These are phyloP conservation scores for Oligia strigilis DNA, from an alignment of 2,888 invertebrate genomes.

Conservation along the genomic window DNA sequence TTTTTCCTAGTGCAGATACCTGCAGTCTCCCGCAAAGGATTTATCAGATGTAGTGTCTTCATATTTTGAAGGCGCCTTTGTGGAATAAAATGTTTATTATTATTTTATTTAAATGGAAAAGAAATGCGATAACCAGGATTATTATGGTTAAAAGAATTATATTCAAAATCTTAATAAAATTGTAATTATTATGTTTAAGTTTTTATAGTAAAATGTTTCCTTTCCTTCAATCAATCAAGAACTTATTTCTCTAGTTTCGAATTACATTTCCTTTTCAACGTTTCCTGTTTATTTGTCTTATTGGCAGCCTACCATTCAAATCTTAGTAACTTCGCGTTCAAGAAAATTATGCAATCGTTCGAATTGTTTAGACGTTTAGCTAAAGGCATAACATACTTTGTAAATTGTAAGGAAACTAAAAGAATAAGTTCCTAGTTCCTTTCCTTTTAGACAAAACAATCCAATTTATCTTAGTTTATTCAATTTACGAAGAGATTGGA, in stretches of 20 bases:
- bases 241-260: constrained; percentile 34
- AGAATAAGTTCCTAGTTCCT: constrained; percentile 47
- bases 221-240: neutral
- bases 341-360: constrained; percentile 51
- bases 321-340: constrained; percentile 36
- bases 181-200: neutral
- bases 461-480: constrained; percentile 51
- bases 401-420: constrained; percentile 46
- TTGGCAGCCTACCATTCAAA: constrained; percentile 44
- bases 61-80: too few species aligned
- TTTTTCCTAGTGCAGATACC: too few species aligned
- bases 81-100: too few species aligned
- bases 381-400: neutral
- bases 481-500: constrained; percentile 32
- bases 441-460: constrained; percentile 51
- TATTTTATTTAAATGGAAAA: neutral
- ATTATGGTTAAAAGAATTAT: neutral
- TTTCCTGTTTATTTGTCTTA: constrained; percentile 58
- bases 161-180: neutral
- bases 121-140: too few species aligned
- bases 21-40: too few species aligned
- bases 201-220: constrained; percentile 1
- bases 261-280: constrained; percentile 33
- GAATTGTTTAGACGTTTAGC: constrained; percentile 41
- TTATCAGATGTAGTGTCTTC: too few species aligned